A percentile compares a stretch with the other conserved stretches of the same genome.
Evolutionary conservation across 2,113 vertebrate genomes (phyloP).

Genomic region (Dasyornis broadbenti): DNA sequence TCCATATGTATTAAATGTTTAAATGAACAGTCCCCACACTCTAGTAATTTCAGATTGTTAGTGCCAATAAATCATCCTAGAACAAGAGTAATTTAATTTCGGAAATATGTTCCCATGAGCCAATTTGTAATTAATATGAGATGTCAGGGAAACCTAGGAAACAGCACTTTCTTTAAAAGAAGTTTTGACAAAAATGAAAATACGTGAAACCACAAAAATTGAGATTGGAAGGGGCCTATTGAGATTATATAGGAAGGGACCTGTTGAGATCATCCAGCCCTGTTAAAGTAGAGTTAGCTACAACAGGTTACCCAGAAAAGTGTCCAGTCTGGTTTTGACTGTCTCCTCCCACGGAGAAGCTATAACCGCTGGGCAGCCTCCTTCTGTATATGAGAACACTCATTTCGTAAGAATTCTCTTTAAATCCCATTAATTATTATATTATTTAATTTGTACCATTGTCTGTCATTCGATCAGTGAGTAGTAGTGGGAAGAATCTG

Average conservation of each 20-base stretch:
- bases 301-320: background rate
- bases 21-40: background rate
- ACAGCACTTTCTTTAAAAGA: background rate
- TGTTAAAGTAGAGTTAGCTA: background rate
- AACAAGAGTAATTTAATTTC: conserved; percentile 15
- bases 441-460: background rate
- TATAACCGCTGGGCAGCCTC: background rate
- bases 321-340: background rate
- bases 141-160: background rate
- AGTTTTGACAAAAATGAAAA: background rate
- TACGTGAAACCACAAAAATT: background rate
- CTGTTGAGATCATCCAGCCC: background rate
- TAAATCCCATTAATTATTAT: background rate
- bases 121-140: background rate
- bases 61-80: background rate
- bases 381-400: background rate
- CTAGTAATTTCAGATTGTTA: background rate
- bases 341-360: background rate
- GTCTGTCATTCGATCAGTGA: background rate
- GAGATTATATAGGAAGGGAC: background rate
- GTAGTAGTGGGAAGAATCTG: background rate
- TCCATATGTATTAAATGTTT: background rate
- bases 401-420: background rate
- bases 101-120: background rate
- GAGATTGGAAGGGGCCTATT: background rate